These are phyloP conservation scores for Dendroctonus valens DNA, from an alignment of 1,140 invertebrate species.

Conservation along the genomic window DNA sequence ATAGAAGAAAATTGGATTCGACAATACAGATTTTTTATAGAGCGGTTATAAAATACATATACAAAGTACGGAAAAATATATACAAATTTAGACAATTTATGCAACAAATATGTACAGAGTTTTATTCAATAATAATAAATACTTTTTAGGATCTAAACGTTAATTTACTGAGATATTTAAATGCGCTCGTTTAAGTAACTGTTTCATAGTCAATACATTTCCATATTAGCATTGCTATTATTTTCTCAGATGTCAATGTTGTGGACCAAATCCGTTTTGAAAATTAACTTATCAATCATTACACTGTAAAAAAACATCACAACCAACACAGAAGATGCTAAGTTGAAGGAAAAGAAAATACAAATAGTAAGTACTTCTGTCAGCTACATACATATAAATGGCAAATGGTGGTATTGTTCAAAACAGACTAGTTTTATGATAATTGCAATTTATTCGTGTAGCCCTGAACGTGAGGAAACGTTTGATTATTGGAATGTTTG, in stretches of 20 bases:
- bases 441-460: neutral
- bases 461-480: too few relatives aligned
- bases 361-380: slow-evolving; percentile 29
- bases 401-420: slow-evolving; percentile 17
- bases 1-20: slow-evolving; percentile 19
- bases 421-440: slow-evolving; percentile 10
- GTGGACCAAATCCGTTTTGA: slow-evolving; percentile 22
- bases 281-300: slow-evolving; percentile 17
- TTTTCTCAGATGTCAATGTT: slow-evolving; percentile 31
- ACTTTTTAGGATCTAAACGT: too few relatives aligned
- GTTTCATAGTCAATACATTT: neutral
- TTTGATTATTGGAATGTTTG: too few relatives aligned
- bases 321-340: slow-evolving; percentile 35
- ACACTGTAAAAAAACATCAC: slow-evolving; percentile 35
- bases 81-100: slow-evolving; percentile 26
- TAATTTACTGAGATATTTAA: too few relatives aligned
- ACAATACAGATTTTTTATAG: neutral
- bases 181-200: too few relatives aligned
- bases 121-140: slow-evolving; percentile 8
- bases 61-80: slow-evolving; percentile 19
- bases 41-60: slow-evolving; percentile 15
- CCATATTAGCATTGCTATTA: neutral
- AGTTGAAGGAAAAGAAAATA: slow-evolving; percentile 27
- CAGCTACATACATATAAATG: slow-evolving; percentile 33
- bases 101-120: slow-evolving; percentile 14